Base-by-base conservation (phyloP, 2,113 vertebrate species). In the Alexandromys fortis region DNA sequence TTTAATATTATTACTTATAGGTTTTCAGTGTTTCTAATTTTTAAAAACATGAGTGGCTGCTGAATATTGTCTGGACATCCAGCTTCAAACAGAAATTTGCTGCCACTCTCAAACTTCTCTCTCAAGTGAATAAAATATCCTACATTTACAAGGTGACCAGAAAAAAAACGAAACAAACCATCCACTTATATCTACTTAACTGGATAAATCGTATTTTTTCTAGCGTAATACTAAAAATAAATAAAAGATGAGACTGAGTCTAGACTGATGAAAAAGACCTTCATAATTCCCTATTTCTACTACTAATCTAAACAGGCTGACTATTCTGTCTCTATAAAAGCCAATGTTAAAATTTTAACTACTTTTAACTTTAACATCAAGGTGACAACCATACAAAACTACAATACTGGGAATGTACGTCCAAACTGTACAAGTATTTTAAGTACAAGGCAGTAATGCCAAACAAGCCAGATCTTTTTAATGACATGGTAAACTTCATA, bases 351-450 rank as follows among this genome's bases (percentile, higher is more conserved):
- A 73, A 12, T 45, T 91, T 96, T 77, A 76, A 47, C 16, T 30
- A 61, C 90, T 52, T 90, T 63, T 92, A 92, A 95, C 75, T 26
- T 94, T 61, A 93, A 92, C 83, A 94, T 85, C 49, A 95, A 96
- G 88, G 85, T 70, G 33, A 70, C 75, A 72, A 89, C 33, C 75
- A 92, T 78, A n/a, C 14, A 87, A 85, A 96, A 89, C 14, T 85
- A 67, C 90, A 33, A 93, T 28, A 70, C 87, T 68, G 14, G 63
- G 16, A 73, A 89, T 93, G 47, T 63, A 26, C 22, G 19, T 91
- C 16, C 16, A 96, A 92, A 5, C 24, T 92, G 10, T 61, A 94
- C 75, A 91, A 26, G 35, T 70, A 49, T 79, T 93, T 92, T 95
- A 89, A 55, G 42, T 87, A 92, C 30, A n/a, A 90, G 92, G 24